A percentile compares a stretch with the other conserved stretches of the same genome.
Conservation (phyloP, 2,888 invertebrate genomes). For the Tryphoninae sp. region DNA sequence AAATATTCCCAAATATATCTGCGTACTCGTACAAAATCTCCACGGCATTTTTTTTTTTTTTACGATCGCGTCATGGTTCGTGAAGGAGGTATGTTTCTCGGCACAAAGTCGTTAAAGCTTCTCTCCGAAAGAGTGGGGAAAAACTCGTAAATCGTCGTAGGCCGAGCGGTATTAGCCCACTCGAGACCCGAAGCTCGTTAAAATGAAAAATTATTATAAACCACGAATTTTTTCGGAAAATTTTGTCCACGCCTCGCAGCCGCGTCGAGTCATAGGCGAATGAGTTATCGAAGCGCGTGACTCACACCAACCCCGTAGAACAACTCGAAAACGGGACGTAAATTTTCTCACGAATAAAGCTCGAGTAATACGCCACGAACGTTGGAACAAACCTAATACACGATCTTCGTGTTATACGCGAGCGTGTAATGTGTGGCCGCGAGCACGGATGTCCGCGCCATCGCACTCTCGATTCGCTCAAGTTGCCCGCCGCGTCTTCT, state of each 20-base stretch:
- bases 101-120: slow-evolving; percentile 51
- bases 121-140: slow-evolving; percentile 56
- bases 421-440: slow-evolving; percentile 34
- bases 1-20: not conserved
- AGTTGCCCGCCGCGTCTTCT: slow-evolving; percentile 70
- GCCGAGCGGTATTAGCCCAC: slow-evolving; percentile 53
- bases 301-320: not conserved
- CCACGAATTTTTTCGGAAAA: slow-evolving; percentile 39
- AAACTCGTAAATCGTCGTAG: slow-evolving; percentile 73
- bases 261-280: not conserved
- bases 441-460: slow-evolving; percentile 78
- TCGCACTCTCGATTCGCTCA: slow-evolving; percentile 79
- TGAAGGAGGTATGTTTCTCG: slow-evolving; percentile 44
- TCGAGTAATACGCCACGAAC: not conserved
- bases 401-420: not conserved
- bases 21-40: slow-evolving; percentile 1
- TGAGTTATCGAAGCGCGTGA: not conserved
- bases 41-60: slow-evolving; percentile 51
- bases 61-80: slow-evolving; percentile 47
- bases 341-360: slow-evolving; percentile 44
- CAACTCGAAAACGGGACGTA: not conserved
- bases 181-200: slow-evolving; percentile 49
- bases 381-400: not conserved
- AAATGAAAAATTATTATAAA: slow-evolving; percentile 59
- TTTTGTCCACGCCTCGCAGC: slow-evolving; percentile 2